A percentile compares a stretch with the other conserved stretches of the same genome.
Conservation (phyloP, 1,140 invertebrate genomes). For the Metaphire vulgaris region DNA sequence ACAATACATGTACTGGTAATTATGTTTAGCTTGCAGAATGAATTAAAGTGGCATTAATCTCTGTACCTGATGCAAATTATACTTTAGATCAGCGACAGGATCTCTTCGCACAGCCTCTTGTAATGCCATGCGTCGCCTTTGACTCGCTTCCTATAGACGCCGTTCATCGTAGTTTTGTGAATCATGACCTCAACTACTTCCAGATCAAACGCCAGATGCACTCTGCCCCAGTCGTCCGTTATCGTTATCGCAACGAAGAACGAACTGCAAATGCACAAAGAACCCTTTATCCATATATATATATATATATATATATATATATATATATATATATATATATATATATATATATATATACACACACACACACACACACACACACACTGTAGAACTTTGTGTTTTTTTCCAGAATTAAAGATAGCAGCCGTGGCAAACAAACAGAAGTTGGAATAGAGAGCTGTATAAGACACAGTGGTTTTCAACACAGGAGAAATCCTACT, state of each 20-base stretch:
- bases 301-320: too few relatives aligned
- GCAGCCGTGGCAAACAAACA: too few relatives aligned
- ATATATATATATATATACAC: too few relatives aligned
- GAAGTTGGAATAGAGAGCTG: neutral
- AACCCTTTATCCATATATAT: neutral
- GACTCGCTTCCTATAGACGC: slow-evolving; percentile 68
- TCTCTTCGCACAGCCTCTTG: slow-evolving; percentile 76
- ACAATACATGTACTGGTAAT: too few relatives aligned
- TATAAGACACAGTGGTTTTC: neutral
- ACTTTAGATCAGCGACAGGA: slow-evolving; percentile 52
- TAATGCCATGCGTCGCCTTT: slow-evolving; percentile 80
- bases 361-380: too few relatives aligned
- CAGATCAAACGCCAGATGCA: slow-evolving; percentile 65
- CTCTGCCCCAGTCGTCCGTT: slow-evolving; percentile 54
- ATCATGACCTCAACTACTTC: slow-evolving; percentile 64
- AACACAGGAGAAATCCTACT: too few relatives aligned
- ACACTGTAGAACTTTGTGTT: neutral
- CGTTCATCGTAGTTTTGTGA: slow-evolving; percentile 55
- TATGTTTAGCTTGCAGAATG: too few relatives aligned
- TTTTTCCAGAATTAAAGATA: neutral
- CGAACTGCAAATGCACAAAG: slow-evolving; percentile 54
- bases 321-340: too few relatives aligned
- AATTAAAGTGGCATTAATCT: too few relatives aligned
- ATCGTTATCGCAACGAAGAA: slow-evolving; percentile 60
- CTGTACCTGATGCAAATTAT: too few relatives aligned